Evolutionary conservation across 2,797 vertebrate species (phyloP).

Genomic region (Pitangus sulphuratus): DNA sequence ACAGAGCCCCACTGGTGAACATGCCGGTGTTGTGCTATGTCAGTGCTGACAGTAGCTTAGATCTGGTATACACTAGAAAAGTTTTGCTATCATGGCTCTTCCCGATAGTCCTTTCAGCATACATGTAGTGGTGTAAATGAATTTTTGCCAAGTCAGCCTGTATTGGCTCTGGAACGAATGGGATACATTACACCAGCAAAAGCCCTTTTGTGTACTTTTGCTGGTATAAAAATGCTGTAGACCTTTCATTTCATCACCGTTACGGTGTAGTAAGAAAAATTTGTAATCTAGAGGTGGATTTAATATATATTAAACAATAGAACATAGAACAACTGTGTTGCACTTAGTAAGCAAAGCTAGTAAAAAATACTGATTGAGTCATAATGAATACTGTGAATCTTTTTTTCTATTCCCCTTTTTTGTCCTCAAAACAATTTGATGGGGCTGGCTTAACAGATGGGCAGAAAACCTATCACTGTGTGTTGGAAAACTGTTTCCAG

Average conservation of each 20-base stretch:
- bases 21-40: rapidly evolving
- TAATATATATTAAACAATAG: neutral
- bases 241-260: neutral
- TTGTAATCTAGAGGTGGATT: neutral
- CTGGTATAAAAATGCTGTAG: neutral
- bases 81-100: neutral
- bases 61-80: neutral
- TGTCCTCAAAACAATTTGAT: conserved; percentile 53
- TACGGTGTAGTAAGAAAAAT: neutral
- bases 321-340: neutral
- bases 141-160: neutral
- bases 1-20: rapidly evolving
- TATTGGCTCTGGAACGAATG: neutral
- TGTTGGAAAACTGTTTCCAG: conserved; percentile 50
- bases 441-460: conserved; percentile 64
- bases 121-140: neutral
- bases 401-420: conserved; percentile 25
- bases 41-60: rapidly evolving
- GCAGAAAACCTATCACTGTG: conserved; percentile 46
- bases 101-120: neutral
- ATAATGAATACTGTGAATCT: neutral
- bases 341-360: conserved; percentile 22
- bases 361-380: conserved; percentile 40
- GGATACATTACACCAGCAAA: neutral
- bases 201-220: neutral